These are phyloP conservation scores for Palloptera scutellata DNA, from an alignment of 2,888 invertebrate species.

Conservation along the genomic window DNA sequence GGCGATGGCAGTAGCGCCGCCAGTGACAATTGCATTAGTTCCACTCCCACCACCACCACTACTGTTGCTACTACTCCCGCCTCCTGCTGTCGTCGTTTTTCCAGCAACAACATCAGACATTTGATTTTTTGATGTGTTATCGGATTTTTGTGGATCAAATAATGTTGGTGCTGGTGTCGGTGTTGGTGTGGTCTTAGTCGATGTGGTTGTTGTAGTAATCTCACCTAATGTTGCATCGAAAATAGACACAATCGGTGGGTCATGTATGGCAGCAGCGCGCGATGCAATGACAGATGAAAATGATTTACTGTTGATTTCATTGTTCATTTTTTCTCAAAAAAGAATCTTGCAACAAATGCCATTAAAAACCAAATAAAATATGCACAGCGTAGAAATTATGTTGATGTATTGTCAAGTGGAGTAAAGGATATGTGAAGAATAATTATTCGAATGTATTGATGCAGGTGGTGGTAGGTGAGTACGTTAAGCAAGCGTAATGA, in stretches of 20 bases:
- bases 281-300: conserved; percentile 32
- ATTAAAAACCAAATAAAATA: conserved; percentile 36
- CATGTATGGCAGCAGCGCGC: conserved; percentile 48
- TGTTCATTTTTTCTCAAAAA: conserved; percentile 51
- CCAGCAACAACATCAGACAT: conserved; percentile 39
- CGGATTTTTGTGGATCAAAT: conserved; percentile 26
- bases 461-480: neutral
- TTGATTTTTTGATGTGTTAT: conserved; percentile 25
- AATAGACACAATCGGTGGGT: conserved; percentile 58
- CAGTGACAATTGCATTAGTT: conserved; percentile 33
- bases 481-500: no score
- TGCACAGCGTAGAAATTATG: neutral
- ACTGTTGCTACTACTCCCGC: conserved; percentile 20
- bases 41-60: conserved; percentile 26
- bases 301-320: conserved; percentile 48
- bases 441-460: neutral
- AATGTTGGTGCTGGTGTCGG: conserved; percentile 31
- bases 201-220: conserved; percentile 58
- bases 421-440: conserved; percentile 13
- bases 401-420: neutral
- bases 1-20: conserved; percentile 35
- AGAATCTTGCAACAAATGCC: conserved; percentile 39
- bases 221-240: conserved; percentile 57
- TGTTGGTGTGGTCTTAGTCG: conserved; percentile 58
- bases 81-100: conserved; percentile 26